A percentile compares a stretch with the other conserved stretches of the same genome.
Conservation (phyloP, 2,888 invertebrate species). For the Mechanitis mazaeus region DNA sequence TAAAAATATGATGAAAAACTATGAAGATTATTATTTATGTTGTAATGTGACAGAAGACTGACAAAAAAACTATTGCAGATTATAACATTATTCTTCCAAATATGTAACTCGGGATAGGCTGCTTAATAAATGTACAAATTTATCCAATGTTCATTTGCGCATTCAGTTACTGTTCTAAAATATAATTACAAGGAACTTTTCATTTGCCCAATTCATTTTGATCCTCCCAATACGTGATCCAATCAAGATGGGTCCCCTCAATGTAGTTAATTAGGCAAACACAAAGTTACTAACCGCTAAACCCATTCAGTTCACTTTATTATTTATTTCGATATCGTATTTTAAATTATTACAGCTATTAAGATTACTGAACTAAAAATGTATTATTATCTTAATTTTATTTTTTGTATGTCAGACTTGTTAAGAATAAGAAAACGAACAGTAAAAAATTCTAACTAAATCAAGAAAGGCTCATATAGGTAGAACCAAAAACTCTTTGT, state of each 20-base stretch:
- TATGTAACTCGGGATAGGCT: neutral
- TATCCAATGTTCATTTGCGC: neutral
- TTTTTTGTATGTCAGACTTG: no score
- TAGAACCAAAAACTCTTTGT: no score
- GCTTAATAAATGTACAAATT: neutral
- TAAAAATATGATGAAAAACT: no score
- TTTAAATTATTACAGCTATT: neutral
- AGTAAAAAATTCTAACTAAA: no score
- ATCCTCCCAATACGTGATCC: conserved; percentile 66
- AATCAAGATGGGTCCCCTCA: conserved; percentile 61
- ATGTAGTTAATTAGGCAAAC: conserved; percentile 70
- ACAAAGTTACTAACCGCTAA: conserved; percentile 50
- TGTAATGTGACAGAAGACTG: no score
- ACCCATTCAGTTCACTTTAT: conserved; percentile 35
- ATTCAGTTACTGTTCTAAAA: conserved; percentile 33
- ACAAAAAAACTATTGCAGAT: no score
- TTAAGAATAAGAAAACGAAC: no score
- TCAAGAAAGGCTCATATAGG: no score
- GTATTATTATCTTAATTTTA: no score
- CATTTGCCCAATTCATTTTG: conserved; percentile 58
- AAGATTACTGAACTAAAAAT: no score
- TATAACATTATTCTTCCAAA: no score
- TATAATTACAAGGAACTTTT: conserved; percentile 63
- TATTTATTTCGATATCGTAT: conserved; percentile 5
- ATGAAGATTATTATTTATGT: no score